Evolutionary conservation across 2,888 invertebrate species (phyloP).

Genomic region (Stenoptilia bipunctidactyla): DNA sequence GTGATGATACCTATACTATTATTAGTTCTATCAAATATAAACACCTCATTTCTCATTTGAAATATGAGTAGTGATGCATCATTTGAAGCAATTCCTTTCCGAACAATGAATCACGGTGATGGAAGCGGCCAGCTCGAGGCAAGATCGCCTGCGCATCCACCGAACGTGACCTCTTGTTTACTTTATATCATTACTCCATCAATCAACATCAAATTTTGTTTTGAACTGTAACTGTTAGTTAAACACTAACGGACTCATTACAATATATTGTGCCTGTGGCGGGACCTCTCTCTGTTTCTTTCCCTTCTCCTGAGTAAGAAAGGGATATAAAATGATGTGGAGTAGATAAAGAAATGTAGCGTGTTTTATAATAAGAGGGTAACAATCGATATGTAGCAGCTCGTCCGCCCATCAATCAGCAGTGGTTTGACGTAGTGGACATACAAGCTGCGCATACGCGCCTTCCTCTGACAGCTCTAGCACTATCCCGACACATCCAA

Average conservation of each 20-base stretch:
- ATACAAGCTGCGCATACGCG: constrained; percentile 22
- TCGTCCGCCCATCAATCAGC: constrained; percentile 53
- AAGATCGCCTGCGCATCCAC: constrained; percentile 40
- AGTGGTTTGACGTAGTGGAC: constrained; percentile 35
- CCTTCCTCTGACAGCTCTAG: constrained; percentile 48
- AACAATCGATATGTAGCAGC: constrained; percentile 44
- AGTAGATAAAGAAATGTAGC: not conserved
- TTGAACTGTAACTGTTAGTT: constrained; percentile 60
- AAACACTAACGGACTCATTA: constrained; percentile 30
- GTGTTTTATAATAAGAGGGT: constrained; percentile 9
- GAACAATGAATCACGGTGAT: constrained; percentile 24
- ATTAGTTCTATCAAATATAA: constrained; percentile 6
- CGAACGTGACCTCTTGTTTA: constrained; percentile 45
- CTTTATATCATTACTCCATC: constrained; percentile 69
- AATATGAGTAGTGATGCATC: constrained; percentile 25
- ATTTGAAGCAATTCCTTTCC: constrained; percentile 23
- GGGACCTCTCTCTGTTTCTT: not conserved
- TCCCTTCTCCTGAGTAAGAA: not conserved
- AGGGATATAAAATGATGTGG: not conserved
- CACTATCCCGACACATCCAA: constrained; percentile 58
- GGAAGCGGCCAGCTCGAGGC: constrained; percentile 34
- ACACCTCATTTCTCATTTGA: constrained; percentile 17
- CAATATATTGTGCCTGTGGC: too few species aligned
- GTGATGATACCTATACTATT: not conserved
- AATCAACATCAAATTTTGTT: constrained; percentile 63